phyloP scores from a whole-genome alignment of 2,797 vertebrate genomes.

The Chelon auratus region DNA sequence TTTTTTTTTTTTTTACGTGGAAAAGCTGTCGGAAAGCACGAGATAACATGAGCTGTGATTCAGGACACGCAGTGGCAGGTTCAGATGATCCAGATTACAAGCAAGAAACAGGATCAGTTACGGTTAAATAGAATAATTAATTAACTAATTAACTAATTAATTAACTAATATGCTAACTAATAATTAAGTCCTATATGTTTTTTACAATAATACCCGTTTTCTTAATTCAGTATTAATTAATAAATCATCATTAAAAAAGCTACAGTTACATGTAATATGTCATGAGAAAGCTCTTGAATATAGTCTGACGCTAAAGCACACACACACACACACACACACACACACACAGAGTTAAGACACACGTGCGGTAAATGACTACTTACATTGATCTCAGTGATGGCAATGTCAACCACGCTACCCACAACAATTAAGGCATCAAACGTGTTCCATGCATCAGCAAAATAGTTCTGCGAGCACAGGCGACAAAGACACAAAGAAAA shows the following conservation, averaged over 20 bases:
- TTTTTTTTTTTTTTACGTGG: not conserved
- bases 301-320: not conserved
- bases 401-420: constrained; percentile 99
- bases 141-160: too few species aligned
- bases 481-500: constrained; percentile 74
- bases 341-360: not conserved
- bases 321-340: too few species aligned
- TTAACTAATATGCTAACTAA: too few species aligned
- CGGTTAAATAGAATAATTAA: too few species aligned
- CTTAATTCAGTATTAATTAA: too few species aligned
- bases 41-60: not conserved
- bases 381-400: constrained; percentile 99
- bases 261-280: too few species aligned
- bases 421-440: constrained; percentile 99
- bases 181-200: too few species aligned
- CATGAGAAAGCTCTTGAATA: not conserved
- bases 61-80: not conserved
- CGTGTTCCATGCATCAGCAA: constrained; percentile 99
- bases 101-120: too few species aligned
- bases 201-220: too few species aligned
- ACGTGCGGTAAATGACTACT: constrained; percentile 76
- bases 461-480: constrained; percentile 98
- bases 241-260: too few species aligned
- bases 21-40: not conserved
- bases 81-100: too few species aligned